Percentiles rank a stretch among this genome's conserved stretches.
Conservation (phyloP, 1,140 invertebrate genomes). For the Papilio dardanus region DNA sequence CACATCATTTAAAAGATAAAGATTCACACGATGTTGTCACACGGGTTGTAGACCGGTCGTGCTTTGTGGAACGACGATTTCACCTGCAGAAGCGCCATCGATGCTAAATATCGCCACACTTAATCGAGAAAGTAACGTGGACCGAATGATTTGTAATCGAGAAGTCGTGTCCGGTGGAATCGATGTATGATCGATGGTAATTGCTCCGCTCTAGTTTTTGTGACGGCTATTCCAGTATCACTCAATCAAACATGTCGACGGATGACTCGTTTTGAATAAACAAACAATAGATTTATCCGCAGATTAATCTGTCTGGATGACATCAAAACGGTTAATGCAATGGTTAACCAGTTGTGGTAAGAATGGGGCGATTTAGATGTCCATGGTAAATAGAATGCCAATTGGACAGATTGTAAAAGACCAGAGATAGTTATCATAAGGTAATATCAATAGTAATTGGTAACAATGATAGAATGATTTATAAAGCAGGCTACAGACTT, state of each 20-base stretch:
- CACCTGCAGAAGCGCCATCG: constrained; percentile 52
- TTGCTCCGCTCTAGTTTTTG: constrained; percentile 28
- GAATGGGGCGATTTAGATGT: neutral
- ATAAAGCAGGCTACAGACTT: too few species aligned
- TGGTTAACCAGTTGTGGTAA: too few species aligned
- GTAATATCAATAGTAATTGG: too few species aligned
- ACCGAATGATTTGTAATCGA: constrained; percentile 44
- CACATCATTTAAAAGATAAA: constrained; percentile 16
- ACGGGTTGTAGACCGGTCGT: constrained; percentile 54
- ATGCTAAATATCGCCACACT: constrained; percentile 42
- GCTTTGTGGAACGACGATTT: constrained; percentile 66
- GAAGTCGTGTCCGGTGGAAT: constrained; percentile 33
- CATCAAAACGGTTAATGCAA: neutral
- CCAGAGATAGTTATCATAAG: neutral
- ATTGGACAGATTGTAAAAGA: neutral
- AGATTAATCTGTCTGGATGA: neutral
- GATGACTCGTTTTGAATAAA: constrained; percentile 15
- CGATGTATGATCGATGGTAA: constrained; percentile 36
- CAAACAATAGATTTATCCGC: neutral
- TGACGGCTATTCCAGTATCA: neutral
- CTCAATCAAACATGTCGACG: constrained; percentile 14
- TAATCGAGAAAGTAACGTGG: constrained; percentile 52
- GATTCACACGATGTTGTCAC: constrained; percentile 31
- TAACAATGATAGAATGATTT: too few species aligned
- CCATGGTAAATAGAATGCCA: neutral